Evolutionary conservation across 2,113 vertebrate genomes (phyloP).

Genomic region (Mus spicilegus): DNA sequence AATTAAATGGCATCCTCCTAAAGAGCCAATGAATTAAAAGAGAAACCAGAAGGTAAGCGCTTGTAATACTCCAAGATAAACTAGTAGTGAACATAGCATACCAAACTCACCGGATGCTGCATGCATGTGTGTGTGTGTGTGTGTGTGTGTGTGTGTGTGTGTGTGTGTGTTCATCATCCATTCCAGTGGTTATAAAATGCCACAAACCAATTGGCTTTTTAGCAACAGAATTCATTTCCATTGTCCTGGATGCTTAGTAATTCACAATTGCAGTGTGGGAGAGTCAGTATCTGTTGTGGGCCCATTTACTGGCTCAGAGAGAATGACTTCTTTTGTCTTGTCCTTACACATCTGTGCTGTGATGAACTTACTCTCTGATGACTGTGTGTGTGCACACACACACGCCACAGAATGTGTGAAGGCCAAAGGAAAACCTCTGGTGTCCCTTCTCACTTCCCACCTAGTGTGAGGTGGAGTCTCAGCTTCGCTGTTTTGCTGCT

Average conservation of each 20-base stretch:
- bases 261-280: not conserved
- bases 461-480: not conserved
- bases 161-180: too few relatives aligned
- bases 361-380: not conserved
- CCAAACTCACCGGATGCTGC: not conserved
- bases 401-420: not conserved
- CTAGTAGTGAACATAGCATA: not conserved
- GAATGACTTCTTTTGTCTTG: not conserved
- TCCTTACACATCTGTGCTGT: too few relatives aligned
- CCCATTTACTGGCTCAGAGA: not conserved
- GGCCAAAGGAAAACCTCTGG: not conserved
- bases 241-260: not conserved
- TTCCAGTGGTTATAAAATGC: not conserved
- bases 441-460: not conserved
- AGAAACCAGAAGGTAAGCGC: not conserved
- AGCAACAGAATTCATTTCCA: not conserved
- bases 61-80: too few relatives aligned
- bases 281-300: not conserved
- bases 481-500: not conserved
- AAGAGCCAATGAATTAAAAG: not conserved
- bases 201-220: not conserved
- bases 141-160: too few relatives aligned
- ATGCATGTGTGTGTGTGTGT: too few relatives aligned
- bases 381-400: not conserved
- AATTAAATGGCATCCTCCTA: not conserved